Base-by-base conservation (phyloP, 2,797 vertebrate species). In the Rhinichthys osculus region DNA sequence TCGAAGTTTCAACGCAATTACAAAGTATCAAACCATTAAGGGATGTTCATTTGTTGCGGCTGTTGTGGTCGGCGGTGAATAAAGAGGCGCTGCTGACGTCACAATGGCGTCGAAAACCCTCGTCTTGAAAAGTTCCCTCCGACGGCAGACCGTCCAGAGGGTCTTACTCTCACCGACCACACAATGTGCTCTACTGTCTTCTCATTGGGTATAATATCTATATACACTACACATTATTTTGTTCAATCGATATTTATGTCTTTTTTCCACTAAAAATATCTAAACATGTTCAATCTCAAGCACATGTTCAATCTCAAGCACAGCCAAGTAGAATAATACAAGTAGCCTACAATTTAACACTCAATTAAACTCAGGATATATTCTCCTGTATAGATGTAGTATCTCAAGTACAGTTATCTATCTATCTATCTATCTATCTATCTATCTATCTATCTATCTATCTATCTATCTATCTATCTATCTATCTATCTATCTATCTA, bases 51-150 rank as follows among this genome's bases (percentile, higher is more conserved):
- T 73, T 85, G 84, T 81, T 52, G 84, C 78, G 78, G 84, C 23
- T 72, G 54, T 42, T 85, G 89, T 81, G 85, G 83, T 85, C 85
- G 86, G 47, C 80, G 80, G 80, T 64, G 81, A 85, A 87, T 27
- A 71, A 80, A 87, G 82, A 86, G 86, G 88, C 70, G 77, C 83
- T 54, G 89, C 21, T 81, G 85, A 84, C 71, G 87, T 87, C 89
- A 84, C 86, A 88, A 90, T 90, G 90, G 90, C 89, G 89, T 86
- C 88, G 80, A 64, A 74, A 84, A 79, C 82, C 74, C 72, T 85
- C 35, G 78, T 66, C 38, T 80, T 78, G 67, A 81, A 87, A 89
- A 87, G 85, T 91, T 89, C 82, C 87, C 86, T 90, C 81, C 71
- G 82, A 54, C 79, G 9, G 16, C 50, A 74, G 67, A 74, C 57